These are phyloP conservation scores for Eilema depressum DNA, from an alignment of 2,888 invertebrate species.

Conservation along the genomic window DNA sequence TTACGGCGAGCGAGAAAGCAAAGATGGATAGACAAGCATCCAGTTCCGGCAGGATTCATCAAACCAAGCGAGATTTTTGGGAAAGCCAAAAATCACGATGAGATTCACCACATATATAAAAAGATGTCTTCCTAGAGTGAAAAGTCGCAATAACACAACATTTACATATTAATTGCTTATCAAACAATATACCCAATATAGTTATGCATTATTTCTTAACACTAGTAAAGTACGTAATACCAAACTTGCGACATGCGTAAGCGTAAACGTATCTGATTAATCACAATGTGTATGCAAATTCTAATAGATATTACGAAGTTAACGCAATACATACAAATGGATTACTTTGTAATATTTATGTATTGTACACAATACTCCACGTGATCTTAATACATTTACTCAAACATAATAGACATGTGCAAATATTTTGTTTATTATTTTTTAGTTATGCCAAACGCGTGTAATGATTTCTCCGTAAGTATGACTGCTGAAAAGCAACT, in stretches of 20 bases:
- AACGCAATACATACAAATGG: conserved; percentile 1
- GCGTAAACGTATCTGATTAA: conserved; percentile 30
- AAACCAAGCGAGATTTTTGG: no score
- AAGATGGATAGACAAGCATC: no score
- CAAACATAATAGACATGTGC: not conserved
- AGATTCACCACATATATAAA: not conserved
- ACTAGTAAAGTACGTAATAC: not conserved
- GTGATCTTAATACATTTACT: not conserved
- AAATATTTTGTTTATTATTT: not conserved
- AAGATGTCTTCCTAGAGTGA: not conserved
- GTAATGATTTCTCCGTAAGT: no score
- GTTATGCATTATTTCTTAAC: not conserved
- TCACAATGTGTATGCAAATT: conserved; percentile 27
- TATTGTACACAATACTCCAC: not conserved
- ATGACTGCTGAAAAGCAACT: no score
- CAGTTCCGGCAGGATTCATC: no score
- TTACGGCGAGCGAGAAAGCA: no score
- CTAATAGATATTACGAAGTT: conserved; percentile 26
- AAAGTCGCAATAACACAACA: not conserved
- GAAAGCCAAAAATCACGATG: not conserved
- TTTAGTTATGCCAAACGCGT: no score
- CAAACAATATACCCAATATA: not conserved
- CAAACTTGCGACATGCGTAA: conserved; percentile 1
- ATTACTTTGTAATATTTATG: not conserved
- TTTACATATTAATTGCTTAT: not conserved